phyloP scores from a whole-genome alignment of 2,113 vertebrate species.

The Prolemur simus region DNA sequence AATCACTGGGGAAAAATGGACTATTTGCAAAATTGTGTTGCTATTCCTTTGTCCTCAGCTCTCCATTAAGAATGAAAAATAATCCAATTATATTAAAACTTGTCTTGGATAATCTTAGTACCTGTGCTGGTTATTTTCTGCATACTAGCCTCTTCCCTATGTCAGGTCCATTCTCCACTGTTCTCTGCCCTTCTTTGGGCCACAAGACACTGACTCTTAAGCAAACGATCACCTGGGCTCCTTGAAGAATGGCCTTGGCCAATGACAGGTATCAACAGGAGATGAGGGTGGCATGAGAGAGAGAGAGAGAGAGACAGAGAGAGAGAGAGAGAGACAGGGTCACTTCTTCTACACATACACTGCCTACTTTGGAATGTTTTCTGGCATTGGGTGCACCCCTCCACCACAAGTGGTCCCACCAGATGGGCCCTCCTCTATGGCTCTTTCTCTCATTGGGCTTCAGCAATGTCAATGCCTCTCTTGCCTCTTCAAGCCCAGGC shows the following conservation, averaged over 20 bases:
- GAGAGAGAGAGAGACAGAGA: background rate
- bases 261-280: background rate
- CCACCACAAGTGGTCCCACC: fast-evolving
- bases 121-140: background rate
- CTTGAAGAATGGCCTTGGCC: background rate
- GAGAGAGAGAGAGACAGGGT: background rate
- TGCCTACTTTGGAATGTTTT: background rate
- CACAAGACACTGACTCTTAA: background rate
- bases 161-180: background rate
- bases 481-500: background rate
- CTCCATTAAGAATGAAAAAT: slow-evolving; percentile 13
- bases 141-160: too few relatives aligned
- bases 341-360: background rate
- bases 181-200: background rate
- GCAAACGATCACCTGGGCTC: background rate
- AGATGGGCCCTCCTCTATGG: too few relatives aligned
- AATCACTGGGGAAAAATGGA: background rate
- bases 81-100: background rate
- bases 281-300: background rate
- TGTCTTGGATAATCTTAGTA: background rate
- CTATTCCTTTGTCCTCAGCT: slow-evolving; percentile 19
- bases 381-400: background rate
- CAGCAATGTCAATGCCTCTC: background rate
- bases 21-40: background rate
- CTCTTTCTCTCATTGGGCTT: background rate